phyloP scores from a whole-genome alignment of 1,140 invertebrate species.

The Chrysoperla carnea region DNA sequence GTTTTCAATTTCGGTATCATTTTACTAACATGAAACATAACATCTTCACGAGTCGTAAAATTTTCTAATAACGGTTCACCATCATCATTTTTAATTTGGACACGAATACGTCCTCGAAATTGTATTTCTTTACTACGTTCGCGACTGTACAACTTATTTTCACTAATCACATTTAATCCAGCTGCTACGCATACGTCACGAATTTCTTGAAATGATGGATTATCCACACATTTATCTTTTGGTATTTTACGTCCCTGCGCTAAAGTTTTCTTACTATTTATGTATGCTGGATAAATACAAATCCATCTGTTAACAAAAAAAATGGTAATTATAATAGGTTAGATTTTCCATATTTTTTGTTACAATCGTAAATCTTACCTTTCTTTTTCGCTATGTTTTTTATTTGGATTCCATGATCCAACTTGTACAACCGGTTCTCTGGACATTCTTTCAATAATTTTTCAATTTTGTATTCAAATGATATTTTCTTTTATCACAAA shows the following conservation, averaged over 20 bases:
- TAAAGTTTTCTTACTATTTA: slow-evolving; percentile 84
- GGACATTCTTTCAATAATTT: too few species aligned
- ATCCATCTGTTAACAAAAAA: slow-evolving; percentile 56
- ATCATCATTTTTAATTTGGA: slow-evolving; percentile 87
- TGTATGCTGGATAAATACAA: slow-evolving; percentile 90
- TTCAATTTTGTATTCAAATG: too few species aligned
- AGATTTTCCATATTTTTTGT: not conserved
- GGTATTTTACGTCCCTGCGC: slow-evolving; percentile 71
- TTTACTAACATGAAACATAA: slow-evolving; percentile 59
- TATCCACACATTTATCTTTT: slow-evolving; percentile 78
- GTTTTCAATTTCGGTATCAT: slow-evolving; percentile 88
- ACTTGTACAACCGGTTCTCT: too few species aligned
- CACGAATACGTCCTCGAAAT: slow-evolving; percentile 69
- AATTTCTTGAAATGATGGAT: slow-evolving; percentile 88
- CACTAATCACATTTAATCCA: slow-evolving; percentile 72
- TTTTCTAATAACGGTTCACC: slow-evolving; percentile 54
- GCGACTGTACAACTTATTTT: slow-evolving; percentile 87
- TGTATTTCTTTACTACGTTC: slow-evolving; percentile 77
- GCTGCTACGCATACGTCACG: slow-evolving; percentile 71
- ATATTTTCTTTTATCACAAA: too few species aligned
- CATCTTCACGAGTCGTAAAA: slow-evolving; percentile 57
- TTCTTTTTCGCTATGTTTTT: not conserved
- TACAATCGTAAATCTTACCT: not conserved
- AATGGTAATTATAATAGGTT: not conserved
- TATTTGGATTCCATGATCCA: not conserved